These are phyloP conservation scores for Antheraea assamensis DNA, from an alignment of 2,888 invertebrate species.

Conservation along the genomic window DNA sequence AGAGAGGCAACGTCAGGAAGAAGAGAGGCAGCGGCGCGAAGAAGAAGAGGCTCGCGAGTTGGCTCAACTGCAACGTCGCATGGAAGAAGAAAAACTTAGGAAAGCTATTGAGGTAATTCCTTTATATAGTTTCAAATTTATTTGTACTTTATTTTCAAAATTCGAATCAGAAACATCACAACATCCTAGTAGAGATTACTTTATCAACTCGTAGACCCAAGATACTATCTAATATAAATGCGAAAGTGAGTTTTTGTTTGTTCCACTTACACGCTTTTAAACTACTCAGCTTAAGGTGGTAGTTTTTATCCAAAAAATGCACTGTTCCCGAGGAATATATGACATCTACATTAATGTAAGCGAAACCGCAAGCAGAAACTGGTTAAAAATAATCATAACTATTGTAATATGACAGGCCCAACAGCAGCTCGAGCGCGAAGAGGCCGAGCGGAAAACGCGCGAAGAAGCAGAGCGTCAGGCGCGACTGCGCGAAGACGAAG, in stretches of 20 bases:
- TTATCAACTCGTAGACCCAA: too few relatives aligned
- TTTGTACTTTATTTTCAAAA: too few relatives aligned
- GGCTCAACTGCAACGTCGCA: slow-evolving; percentile 89
- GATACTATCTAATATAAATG: too few relatives aligned
- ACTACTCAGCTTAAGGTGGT: too few relatives aligned
- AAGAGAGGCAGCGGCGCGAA: slow-evolving; percentile 90
- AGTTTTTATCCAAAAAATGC: too few relatives aligned
- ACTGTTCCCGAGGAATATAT: too few relatives aligned
- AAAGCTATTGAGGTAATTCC: slow-evolving; percentile 87
- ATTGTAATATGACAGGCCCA: slow-evolving; percentile 60
- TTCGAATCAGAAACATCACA: too few relatives aligned
- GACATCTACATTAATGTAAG: too few relatives aligned
- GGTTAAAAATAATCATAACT: background rate
- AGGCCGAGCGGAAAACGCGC: slow-evolving; percentile 86
- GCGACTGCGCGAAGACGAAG: slow-evolving; percentile 86
- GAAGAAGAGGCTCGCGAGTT: slow-evolving; percentile 91
- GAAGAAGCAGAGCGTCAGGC: slow-evolving; percentile 87
- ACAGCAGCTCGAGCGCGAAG: slow-evolving; percentile 83
- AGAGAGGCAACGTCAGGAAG: slow-evolving; percentile 88
- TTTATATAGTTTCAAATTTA: background rate
- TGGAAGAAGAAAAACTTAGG: slow-evolving; percentile 93
- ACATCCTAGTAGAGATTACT: too few relatives aligned
- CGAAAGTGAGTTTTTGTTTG: too few relatives aligned
- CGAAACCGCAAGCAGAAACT: too few relatives aligned
- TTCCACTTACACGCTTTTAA: too few relatives aligned